Percentiles rank a stretch among this genome's conserved stretches.
Evolutionary conservation across 1,140 invertebrate genomes (phyloP).

Genomic region (Hormaphis cornu): DNA sequence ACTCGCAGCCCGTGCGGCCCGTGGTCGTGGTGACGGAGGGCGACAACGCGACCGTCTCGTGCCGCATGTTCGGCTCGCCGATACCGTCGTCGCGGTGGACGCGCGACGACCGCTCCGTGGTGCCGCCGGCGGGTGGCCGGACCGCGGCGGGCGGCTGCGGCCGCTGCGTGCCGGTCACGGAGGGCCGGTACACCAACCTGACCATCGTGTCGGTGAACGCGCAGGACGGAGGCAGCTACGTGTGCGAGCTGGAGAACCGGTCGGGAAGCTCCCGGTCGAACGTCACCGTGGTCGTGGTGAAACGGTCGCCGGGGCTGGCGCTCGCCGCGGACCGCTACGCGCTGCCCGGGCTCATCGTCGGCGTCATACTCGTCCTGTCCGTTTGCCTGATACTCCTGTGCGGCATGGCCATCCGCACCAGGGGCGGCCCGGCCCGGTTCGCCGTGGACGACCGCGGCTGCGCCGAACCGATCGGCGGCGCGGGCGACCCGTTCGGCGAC

Average conservation of each 20-base stretch:
- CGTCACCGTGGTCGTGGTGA: slow-evolving; percentile 43
- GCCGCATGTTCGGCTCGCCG: slow-evolving; percentile 58
- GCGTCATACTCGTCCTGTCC: slow-evolving; percentile 49
- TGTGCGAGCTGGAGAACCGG: slow-evolving; percentile 61
- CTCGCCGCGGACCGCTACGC: slow-evolving; percentile 49
- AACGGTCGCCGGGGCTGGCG: slow-evolving; percentile 41
- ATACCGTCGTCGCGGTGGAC: slow-evolving; percentile 54
- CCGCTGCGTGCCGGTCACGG: slow-evolving; percentile 41
- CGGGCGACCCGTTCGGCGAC: slow-evolving; percentile 44
- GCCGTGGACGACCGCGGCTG: slow-evolving; percentile 41
- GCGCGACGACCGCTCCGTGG: slow-evolving; percentile 46
- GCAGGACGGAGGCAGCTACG: slow-evolving; percentile 62
- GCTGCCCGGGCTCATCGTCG: slow-evolving; percentile 48
- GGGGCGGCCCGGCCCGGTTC: slow-evolving; percentile 39
- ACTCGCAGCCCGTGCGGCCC: slow-evolving; percentile 49
- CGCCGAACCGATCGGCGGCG: slow-evolving; percentile 37
- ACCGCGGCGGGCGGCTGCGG: slow-evolving; percentile 43
- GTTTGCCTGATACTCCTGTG: slow-evolving; percentile 53
- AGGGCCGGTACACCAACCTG: slow-evolving; percentile 51
- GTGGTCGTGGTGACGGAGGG: slow-evolving; percentile 53
- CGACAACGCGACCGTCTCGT: slow-evolving; percentile 62
- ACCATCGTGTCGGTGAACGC: slow-evolving; percentile 58
- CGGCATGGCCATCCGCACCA: slow-evolving; percentile 43
- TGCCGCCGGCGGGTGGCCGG: slow-evolving; percentile 44
- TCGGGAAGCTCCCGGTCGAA: slow-evolving; percentile 61